Evolutionary conservation across 2,797 vertebrate genomes (phyloP).

Genomic region (Aselliscus stoliczkanus): DNA sequence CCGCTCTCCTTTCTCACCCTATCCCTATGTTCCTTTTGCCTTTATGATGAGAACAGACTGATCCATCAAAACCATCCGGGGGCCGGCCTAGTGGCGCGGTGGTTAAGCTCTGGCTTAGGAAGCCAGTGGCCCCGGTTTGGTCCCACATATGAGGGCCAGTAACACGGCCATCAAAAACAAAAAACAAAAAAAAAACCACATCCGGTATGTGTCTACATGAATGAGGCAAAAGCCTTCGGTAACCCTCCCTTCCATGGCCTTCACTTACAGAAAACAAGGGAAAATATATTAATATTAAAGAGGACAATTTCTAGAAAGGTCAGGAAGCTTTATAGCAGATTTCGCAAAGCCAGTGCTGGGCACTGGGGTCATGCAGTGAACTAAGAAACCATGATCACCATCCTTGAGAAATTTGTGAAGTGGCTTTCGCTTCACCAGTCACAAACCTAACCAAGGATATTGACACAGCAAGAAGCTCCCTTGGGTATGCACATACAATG

Average conservation of each 20-base stretch:
- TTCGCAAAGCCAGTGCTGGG: no score
- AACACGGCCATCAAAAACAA: no score
- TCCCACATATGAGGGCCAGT: no score
- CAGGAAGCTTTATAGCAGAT: no score
- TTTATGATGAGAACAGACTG: not conserved
- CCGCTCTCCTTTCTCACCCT: not conserved
- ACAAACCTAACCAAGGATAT: not conserved
- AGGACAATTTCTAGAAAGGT: not conserved
- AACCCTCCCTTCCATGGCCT: not conserved
- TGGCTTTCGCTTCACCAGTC: fast-evolving
- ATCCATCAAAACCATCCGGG: fast-evolving
- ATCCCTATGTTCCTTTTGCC: not conserved
- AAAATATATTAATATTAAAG: fast-evolving
- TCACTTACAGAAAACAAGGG: not conserved
- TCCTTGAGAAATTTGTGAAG: not conserved
- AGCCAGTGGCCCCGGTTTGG: no score
- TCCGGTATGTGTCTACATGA: fast-evolving
- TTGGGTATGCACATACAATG: not conserved
- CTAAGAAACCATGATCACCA: fast-evolving
- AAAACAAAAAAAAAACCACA: no score
- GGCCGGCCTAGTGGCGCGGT: no score
- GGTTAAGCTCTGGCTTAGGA: no score
- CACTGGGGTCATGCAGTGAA: fast-evolving
- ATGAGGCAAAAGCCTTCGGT: not conserved
- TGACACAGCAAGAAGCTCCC: not conserved